Percentiles rank a stretch among this genome's conserved stretches.
phyloP scores from a whole-genome alignment of 2,888 invertebrate genomes.

The Cheiracanthium punctorium region DNA sequence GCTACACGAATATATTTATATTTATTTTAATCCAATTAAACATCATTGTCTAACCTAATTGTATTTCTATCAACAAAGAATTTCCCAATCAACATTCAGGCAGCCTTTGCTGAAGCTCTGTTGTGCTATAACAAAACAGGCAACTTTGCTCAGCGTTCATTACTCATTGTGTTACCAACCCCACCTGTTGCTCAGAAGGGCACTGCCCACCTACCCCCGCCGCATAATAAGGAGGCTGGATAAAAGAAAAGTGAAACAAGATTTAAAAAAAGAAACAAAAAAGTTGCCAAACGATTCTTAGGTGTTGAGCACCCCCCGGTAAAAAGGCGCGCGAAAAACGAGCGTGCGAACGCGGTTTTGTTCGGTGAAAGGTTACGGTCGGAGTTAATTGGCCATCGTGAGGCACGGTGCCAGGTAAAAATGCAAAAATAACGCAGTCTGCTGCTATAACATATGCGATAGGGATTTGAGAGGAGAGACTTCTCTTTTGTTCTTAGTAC shows the following conservation, averaged over 20 bases:
- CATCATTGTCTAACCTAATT: background rate
- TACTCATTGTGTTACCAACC: slow-evolving; percentile 1
- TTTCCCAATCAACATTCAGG: too few species aligned
- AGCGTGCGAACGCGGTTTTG: slow-evolving; percentile 26
- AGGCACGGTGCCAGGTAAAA: slow-evolving; percentile 19
- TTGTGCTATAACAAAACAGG: too few species aligned
- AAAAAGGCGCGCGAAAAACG: too few species aligned
- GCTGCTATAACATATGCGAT: too few species aligned
- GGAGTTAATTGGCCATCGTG: slow-evolving; percentile 58
- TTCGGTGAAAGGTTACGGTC: slow-evolving; percentile 52
- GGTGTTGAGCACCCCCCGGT: slow-evolving; percentile 29
- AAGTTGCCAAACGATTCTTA: background rate
- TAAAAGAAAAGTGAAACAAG: slow-evolving; percentile 9
- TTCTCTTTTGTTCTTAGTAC: too few species aligned
- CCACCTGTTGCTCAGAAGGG: slow-evolving; percentile 1
- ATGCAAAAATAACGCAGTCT: slow-evolving; percentile 23
- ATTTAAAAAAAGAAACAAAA: background rate
- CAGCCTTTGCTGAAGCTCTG: too few species aligned
- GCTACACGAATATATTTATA: background rate
- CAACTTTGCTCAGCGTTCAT: background rate
- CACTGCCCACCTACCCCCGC: background rate
- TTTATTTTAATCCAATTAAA: background rate
- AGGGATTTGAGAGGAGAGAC: too few species aligned
- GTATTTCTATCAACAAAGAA: too few species aligned
- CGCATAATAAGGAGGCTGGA: slow-evolving; percentile 13